Evolutionary conservation across 2,888 invertebrate genomes (phyloP), one percentile per base, ranked within the genome.

Genomic region (Glyphotaelius pellucidus): DNA sequence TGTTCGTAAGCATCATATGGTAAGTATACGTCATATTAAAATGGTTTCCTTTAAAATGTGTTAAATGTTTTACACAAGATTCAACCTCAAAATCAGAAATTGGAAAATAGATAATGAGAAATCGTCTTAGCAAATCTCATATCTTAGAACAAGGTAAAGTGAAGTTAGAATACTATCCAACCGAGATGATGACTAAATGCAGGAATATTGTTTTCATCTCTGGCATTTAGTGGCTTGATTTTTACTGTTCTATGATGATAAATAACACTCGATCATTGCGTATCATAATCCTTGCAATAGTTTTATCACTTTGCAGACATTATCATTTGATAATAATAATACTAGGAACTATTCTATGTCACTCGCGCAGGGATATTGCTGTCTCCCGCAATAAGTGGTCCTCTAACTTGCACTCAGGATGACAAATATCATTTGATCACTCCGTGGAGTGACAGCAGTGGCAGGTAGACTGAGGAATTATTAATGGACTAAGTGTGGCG

Each of bases 381-480:
- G n/a, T 85, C 25, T 14, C 38, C 35, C 42, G 85, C n/a, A 52
- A 47, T 47, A 30, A 52, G 31, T 19, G 52, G 31, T 31, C 87
- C 67, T 52, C 12, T 47, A 31, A 87, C 31, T 31, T 32, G 38
- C 42, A 12, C 47, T 83, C 25, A 38, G 89, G 89, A 91, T 89
- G 91, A 91, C 89, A 89, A 84, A 91, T 91, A 67, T 91, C 91
- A 79, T 84, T 67, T 89, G 91, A 91, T 91, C 79, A 35, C 3
- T 89, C 84, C 89, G n/a, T 52, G 30, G 88, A 88, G 35, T 81
- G 91, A 47, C 38, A 79, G 47, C 87, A 84, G 86, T 52, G 87
- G 31, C 91, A 47, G 91, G 52, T 38, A 85, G 25, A 31, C 47
- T 52, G 83, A 42, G 52, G 87, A 89, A 86, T 87, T 90, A 87